Base-by-base conservation (phyloP, 2,888 invertebrate species). In the Parthenolecanium corni region DNA sequence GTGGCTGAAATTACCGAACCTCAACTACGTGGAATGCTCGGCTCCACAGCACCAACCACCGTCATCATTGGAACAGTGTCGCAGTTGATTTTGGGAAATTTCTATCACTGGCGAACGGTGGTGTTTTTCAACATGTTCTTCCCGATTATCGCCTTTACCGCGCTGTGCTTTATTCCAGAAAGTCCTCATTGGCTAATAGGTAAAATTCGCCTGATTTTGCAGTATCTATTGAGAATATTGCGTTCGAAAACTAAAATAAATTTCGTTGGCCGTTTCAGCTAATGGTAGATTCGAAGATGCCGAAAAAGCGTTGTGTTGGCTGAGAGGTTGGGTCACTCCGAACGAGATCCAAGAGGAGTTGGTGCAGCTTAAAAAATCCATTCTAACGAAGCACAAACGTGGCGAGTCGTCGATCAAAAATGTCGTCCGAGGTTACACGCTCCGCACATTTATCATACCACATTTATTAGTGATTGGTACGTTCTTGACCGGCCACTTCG, bases 1-100 rank as follows among this genome's bases (percentile, higher is more conserved):
- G 87, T 89, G 14, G 87, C 89, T 4, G 89, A 89, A 76, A 82
- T 89, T 54, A 86, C 87, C 1, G 84, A 88, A 71, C 88, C 89
- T 0, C 82, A 85, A 70, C 77, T 88, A 40, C 79, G 89, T 31
- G 89, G 89, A 1, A 78, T 83, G 68, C 75, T 86, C 2, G 78
- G 86, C 0, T 86, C 88, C 5, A 82, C 86, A 18, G 85, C 87
- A 65, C 82, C 85, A 0, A 81, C 86, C 74, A 80, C 85, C 67
- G 83, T 88, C 67, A 86, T 87, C 65, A 74, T 83, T 1, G 89
- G 89, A 1, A 79, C 86, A 21, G 83, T 88, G 70, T 79, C 82
- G 0, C 86, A 89, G 73, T 85, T 88, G 73, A 65, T 88, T 11
- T 75, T 87, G 62, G 87, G 87, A 0, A 80, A 83, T 14, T 74